A percentile compares a stretch with the other conserved stretches of the same genome.
These are phyloP conservation scores for Synanthedon andrenaeformis DNA, from an alignment of 2,888 invertebrate species.

Conservation along the genomic window DNA sequence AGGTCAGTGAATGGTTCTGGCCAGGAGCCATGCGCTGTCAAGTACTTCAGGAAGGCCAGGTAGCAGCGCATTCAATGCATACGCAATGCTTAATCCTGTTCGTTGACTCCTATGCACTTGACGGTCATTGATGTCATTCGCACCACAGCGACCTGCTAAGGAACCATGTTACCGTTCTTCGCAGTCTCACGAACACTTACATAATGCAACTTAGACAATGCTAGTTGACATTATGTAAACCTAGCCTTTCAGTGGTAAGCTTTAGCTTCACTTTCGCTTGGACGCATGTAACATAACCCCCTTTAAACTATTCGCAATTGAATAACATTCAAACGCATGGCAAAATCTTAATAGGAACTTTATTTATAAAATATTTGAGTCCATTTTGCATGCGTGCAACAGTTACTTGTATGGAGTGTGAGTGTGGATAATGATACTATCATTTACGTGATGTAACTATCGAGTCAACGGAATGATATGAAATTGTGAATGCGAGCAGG, in stretches of 20 bases:
- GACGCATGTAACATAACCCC: constrained; percentile 22
- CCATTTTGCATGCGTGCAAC: no score
- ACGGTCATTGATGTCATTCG: constrained; percentile 61
- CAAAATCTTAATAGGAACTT: no score
- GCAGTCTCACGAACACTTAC: constrained; percentile 55
- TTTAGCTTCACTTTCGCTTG: constrained; percentile 54
- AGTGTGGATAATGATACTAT: constrained; percentile 21
- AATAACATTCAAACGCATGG: constrained; percentile 20
- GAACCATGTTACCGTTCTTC: constrained; percentile 60
- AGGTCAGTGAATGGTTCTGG: constrained; percentile 60
- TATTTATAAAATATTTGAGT: no score
- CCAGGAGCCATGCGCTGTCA: constrained; percentile 33
- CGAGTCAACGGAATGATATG: constrained; percentile 41
- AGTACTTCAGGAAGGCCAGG: constrained; percentile 53
- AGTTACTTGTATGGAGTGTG: neutral
- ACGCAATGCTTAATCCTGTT: constrained; percentile 60
- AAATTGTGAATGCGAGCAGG: constrained; percentile 30
- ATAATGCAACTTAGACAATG: constrained; percentile 57
- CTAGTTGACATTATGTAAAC: constrained; percentile 31
- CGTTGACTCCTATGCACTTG: constrained; percentile 62
- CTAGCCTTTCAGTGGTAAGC: constrained; percentile 33
- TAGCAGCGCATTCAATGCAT: constrained; percentile 50
- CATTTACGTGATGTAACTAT: constrained; percentile 63
- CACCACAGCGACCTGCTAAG: constrained; percentile 62
- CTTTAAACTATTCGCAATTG: constrained; percentile 31